These are phyloP conservation scores for Oryzaephilus surinamensis DNA, from an alignment of 1,140 invertebrate species.

Conservation along the genomic window DNA sequence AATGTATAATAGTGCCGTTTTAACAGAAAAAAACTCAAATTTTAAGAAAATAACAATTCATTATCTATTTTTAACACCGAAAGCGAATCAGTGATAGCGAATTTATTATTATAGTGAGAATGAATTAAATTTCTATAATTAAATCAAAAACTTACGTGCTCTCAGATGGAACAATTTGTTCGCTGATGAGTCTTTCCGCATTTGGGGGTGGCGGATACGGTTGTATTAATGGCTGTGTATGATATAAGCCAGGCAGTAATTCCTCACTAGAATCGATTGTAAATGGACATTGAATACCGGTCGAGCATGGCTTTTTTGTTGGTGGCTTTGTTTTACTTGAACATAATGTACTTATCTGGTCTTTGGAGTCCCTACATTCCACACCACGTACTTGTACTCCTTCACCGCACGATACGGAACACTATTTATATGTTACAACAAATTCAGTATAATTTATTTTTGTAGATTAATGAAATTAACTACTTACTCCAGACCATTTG, in stretches of 20 bases:
- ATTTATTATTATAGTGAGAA: too few species aligned
- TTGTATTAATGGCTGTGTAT: conserved; percentile 56
- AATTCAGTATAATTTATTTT: too few species aligned
- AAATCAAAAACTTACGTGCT: conserved; percentile 65
- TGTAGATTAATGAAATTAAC: conserved; percentile 1
- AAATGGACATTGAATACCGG: conserved; percentile 51
- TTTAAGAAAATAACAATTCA: too few species aligned
- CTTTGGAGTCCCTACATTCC: conserved; percentile 52
- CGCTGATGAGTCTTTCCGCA: conserved; percentile 56
- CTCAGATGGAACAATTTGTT: conserved; percentile 57
- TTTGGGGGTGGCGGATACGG: conserved; percentile 51
- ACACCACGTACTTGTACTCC: conserved; percentile 72
- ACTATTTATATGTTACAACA: conserved; percentile 42
- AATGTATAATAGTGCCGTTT: too few species aligned
- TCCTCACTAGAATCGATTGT: conserved; percentile 26
- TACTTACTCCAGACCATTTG: conserved; percentile 76
- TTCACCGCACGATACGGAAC: conserved; percentile 75
- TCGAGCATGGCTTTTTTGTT: conserved; percentile 51
- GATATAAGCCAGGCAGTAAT: conserved; percentile 39
- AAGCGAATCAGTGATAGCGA: too few species aligned
- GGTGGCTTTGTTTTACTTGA: conserved; percentile 45
- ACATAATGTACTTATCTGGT: conserved; percentile 39
- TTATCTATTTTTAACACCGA: too few species aligned
- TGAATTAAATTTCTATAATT: too few species aligned
- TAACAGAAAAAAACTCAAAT: too few species aligned